These are phyloP conservation scores for Caenorhabditis imperialis DNA, from an alignment of 2,888 invertebrate genomes.

Conservation along the genomic window DNA sequence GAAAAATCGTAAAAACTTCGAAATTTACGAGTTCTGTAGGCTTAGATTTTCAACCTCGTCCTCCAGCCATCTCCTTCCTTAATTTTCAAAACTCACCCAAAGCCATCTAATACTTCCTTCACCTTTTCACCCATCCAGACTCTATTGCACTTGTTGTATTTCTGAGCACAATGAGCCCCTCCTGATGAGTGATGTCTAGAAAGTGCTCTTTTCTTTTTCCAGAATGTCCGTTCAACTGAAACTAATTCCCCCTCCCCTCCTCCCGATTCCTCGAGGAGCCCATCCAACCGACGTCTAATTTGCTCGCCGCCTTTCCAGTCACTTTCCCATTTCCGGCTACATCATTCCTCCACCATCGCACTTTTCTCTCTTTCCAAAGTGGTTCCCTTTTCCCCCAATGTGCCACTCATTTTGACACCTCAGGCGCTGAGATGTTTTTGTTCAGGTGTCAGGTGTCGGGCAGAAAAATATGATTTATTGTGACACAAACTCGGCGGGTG, in stretches of 20 bases:
- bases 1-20: no score
- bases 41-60: no score
- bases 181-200: neutral
- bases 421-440: neutral
- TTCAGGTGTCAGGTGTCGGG: no score
- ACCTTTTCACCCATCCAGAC: no score
- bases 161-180: no score
- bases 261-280: conserved; percentile 3
- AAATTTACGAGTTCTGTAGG: no score
- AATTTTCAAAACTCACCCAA: no score
- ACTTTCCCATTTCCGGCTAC: conserved; percentile 7
- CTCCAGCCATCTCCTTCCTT: no score
- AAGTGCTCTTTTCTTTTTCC: neutral
- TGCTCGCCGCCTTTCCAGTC: conserved; percentile 8
- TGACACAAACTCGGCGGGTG: no score
- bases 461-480: no score
- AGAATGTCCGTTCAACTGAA: conserved; percentile 18
- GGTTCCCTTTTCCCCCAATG: neutral
- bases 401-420: neutral
- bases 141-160: no score
- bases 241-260: conserved; percentile 11
- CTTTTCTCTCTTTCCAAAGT: neutral
- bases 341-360: neutral
- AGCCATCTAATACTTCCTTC: no score
- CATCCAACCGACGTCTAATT: conserved; percentile 40